Conservation (phyloP, 2,888 invertebrate genomes). For the Folsomia candida region DNA sequence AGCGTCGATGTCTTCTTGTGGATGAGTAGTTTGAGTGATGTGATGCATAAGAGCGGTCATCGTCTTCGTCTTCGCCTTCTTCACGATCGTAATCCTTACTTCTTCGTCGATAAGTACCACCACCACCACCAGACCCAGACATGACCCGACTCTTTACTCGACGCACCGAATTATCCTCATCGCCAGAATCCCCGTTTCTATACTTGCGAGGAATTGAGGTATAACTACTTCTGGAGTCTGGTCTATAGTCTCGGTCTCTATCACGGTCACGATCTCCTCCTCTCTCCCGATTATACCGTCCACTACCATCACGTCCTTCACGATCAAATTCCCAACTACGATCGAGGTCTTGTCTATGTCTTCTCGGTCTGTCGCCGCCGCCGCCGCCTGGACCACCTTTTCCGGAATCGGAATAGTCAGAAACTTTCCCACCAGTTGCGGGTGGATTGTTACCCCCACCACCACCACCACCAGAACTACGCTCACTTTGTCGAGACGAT, state of each 20-base stretch:
- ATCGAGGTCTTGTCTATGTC: slow-evolving; percentile 32
- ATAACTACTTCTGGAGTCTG: slow-evolving; percentile 44
- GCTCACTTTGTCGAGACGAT: slow-evolving; percentile 46
- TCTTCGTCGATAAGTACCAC: background rate
- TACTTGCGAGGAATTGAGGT: slow-evolving; percentile 31
- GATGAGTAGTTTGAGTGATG: slow-evolving; percentile 37
- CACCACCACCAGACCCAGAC: slow-evolving; percentile 5
- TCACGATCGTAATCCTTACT: slow-evolving; percentile 26
- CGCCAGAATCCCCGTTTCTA: slow-evolving; percentile 40
- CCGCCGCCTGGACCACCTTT: slow-evolving; percentile 8
- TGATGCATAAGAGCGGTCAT: slow-evolving; percentile 45
- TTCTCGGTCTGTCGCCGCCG: slow-evolving; percentile 16
- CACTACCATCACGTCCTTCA: slow-evolving; percentile 23
- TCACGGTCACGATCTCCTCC: slow-evolving; percentile 24
- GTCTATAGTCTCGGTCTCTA: slow-evolving; percentile 24
- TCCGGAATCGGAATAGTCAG: slow-evolving; percentile 48
- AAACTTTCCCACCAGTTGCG: slow-evolving; percentile 32
- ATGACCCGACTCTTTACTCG: slow-evolving; percentile 19
- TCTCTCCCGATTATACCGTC: slow-evolving; percentile 32
- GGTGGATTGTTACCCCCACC: slow-evolving; percentile 13
- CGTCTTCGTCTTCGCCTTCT: slow-evolving; percentile 42
- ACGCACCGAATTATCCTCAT: slow-evolving; percentile 35
- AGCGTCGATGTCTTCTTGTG: slow-evolving; percentile 24
- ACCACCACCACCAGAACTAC: slow-evolving; percentile 28
- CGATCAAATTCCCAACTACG: slow-evolving; percentile 11